Percentiles rank a stretch among this genome's conserved stretches.
Conservation (phyloP, 2,113 vertebrate genomes). For the Ailurus styani region DNA sequence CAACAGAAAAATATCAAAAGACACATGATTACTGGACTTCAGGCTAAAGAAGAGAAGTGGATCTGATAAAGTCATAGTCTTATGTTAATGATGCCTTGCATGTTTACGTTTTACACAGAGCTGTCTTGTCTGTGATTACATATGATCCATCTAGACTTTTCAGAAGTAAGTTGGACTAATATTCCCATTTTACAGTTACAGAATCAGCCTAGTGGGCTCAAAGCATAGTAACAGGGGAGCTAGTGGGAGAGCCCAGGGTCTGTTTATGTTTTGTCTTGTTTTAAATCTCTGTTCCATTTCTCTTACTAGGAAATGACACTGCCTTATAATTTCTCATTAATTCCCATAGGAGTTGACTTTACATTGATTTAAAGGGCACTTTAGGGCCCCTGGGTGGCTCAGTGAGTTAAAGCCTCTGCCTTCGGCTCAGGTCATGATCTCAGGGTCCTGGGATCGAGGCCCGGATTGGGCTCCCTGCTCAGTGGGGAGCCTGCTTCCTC, state of each 20-base stretch:
- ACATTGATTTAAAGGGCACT: neutral
- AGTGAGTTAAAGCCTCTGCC: too few species aligned
- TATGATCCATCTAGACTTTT: neutral
- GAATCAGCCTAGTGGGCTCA: neutral
- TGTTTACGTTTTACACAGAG: neutral
- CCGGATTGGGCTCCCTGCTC: too few species aligned
- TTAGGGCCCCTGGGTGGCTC: too few species aligned
- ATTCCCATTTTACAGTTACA: neutral
- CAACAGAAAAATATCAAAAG: neutral
- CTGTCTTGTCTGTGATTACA: neutral
- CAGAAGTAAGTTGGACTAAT: neutral
- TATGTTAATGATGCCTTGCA: neutral
- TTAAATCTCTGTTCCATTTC: neutral
- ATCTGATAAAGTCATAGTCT: neutral
- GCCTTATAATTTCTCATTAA: neutral
- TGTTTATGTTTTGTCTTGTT: neutral
- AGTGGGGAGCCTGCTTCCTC: too few species aligned
- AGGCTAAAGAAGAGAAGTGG: neutral
- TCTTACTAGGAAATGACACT: neutral
- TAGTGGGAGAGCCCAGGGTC: neutral
- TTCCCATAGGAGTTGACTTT: neutral
- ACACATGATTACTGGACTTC: neutral
- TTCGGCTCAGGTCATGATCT: too few species aligned
- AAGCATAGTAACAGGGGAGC: neutral
- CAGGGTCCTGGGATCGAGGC: too few species aligned